phyloP scores from a whole-genome alignment of 2,888 invertebrate species.

The Brachycybe producta region DNA sequence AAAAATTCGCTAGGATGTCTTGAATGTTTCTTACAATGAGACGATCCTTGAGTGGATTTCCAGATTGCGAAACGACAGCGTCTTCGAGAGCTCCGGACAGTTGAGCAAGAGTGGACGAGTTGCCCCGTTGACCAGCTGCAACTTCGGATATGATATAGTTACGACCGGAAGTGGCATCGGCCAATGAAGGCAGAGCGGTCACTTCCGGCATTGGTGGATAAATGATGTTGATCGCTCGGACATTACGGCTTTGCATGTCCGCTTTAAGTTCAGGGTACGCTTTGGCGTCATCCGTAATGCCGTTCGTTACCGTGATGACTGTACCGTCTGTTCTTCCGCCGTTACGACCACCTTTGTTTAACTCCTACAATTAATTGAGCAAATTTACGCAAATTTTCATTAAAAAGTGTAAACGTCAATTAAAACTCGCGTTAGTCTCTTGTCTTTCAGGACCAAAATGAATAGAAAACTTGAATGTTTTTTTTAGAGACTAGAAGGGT shows the following conservation, averaged over 20 bases:
- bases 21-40: slow-evolving; percentile 7
- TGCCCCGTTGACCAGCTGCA: slow-evolving; percentile 22
- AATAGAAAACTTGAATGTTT: too few relatives aligned
- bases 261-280: slow-evolving; percentile 12
- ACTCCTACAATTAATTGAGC: slow-evolving; percentile 21
- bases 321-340: slow-evolving; percentile 16
- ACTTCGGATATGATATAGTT: slow-evolving; percentile 22
- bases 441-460: too few relatives aligned
- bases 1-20: not conserved
- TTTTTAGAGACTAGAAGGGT: too few relatives aligned
- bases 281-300: slow-evolving; percentile 11
- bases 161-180: slow-evolving; percentile 23
- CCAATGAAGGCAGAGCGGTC: slow-evolving; percentile 21
- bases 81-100: slow-evolving; percentile 22
- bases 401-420: slow-evolving; percentile 8
- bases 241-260: slow-evolving; percentile 5
- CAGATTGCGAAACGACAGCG: slow-evolving; percentile 21
- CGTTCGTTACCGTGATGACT: slow-evolving; percentile 14
- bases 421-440: too few relatives aligned
- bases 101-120: slow-evolving; percentile 20
- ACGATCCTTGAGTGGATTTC: slow-evolving; percentile 13
- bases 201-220: slow-evolving; percentile 15
- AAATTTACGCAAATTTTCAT: slow-evolving; percentile 15
- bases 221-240: slow-evolving; percentile 9
- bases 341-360: slow-evolving; percentile 21